Evolutionary conservation across 2,888 invertebrate genomes (phyloP).

Genomic region (Lepeophtheirus nordmannii): DNA sequence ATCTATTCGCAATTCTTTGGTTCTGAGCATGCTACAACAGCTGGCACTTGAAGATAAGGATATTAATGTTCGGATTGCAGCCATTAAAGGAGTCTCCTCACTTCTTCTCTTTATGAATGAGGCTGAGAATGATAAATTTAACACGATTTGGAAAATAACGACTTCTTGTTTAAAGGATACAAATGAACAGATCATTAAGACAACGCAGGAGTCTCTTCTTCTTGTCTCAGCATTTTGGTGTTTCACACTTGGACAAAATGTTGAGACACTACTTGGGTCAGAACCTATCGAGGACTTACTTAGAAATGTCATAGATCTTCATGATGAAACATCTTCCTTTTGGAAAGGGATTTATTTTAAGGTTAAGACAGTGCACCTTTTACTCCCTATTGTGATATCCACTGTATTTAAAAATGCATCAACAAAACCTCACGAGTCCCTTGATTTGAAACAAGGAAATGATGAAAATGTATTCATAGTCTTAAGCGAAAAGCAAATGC

Average conservation of each 20-base stretch:
- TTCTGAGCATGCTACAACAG: constrained; percentile 55
- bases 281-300: neutral
- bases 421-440: neutral
- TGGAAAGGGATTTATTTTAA: neutral
- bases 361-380: constrained; percentile 13
- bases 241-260: neutral
- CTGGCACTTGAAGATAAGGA: constrained; percentile 51
- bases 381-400: constrained; percentile 11
- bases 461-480: neutral
- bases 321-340: neutral
- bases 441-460: neutral
- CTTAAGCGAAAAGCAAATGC: neutral
- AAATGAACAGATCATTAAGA: constrained; percentile 41
- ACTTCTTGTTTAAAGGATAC: constrained; percentile 44
- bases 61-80: constrained; percentile 45
- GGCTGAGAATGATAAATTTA: neutral
- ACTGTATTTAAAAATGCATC: neutral
- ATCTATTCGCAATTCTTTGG: constrained; percentile 48
- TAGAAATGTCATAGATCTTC: neutral
- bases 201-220: constrained; percentile 42
- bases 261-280: neutral
- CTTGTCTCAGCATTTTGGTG: constrained; percentile 49
- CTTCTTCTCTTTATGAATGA: constrained; percentile 49
- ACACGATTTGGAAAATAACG: constrained; percentile 38
- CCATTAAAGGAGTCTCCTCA: constrained; percentile 45